Conservation (phyloP, 2,113 vertebrate species). For the Xenus cinereus region DNA sequence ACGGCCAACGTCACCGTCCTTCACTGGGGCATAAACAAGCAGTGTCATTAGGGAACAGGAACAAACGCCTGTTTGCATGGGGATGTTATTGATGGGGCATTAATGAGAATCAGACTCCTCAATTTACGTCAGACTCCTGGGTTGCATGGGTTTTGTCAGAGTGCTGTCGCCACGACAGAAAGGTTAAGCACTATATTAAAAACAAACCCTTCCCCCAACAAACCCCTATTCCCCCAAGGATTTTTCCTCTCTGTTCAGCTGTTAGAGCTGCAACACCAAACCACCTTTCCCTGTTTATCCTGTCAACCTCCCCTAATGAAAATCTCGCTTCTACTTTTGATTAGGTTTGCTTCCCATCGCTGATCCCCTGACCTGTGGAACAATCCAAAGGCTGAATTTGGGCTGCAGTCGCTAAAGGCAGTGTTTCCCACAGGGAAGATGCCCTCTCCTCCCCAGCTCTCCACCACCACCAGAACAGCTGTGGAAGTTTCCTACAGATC, state of each 20-base stretch:
- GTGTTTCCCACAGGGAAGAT: background rate
- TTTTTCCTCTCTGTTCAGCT: background rate
- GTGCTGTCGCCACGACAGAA: background rate
- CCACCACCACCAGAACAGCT: background rate
- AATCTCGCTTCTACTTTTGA: background rate
- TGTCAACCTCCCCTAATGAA: background rate
- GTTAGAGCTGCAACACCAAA: background rate
- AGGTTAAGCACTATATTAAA: background rate
- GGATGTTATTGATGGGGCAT: constrained; percentile 20
- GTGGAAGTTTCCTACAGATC: constrained; percentile 17
- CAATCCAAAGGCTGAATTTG: background rate
- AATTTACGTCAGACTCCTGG: constrained; percentile 33
- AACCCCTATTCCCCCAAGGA: background rate
- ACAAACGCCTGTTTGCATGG: background rate
- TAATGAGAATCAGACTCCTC: constrained; percentile 55
- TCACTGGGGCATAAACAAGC: constrained; percentile 22
- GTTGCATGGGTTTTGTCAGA: constrained; percentile 22
- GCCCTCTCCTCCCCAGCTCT: background rate
- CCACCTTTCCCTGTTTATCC: background rate
- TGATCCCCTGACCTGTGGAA: background rate
- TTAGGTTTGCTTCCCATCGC: background rate
- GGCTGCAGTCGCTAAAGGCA: background rate
- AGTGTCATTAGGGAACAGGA: background rate
- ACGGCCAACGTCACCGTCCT: background rate
- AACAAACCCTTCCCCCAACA: background rate